Evolutionary conservation across 2,888 invertebrate species (phyloP).

Genomic region (Eulithis prunata): DNA sequence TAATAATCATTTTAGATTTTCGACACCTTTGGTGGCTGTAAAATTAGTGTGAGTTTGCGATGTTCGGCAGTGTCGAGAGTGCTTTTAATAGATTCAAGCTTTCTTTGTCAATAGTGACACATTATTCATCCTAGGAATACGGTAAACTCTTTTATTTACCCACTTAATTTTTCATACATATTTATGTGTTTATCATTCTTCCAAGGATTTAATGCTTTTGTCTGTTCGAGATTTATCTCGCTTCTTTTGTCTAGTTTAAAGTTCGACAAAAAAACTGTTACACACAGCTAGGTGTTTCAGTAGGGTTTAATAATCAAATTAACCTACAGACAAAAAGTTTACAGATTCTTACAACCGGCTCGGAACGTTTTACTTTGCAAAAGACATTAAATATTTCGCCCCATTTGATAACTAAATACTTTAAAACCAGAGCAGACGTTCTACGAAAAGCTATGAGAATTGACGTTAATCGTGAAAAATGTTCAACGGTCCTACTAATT

Average conservation of each 20-base stretch:
- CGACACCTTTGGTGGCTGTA: slow-evolving; percentile 66
- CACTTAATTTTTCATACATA: not conserved
- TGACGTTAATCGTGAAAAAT: slow-evolving; percentile 61
- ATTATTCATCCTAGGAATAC: slow-evolving; percentile 11
- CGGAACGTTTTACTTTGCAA: not conserved
- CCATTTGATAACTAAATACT: slow-evolving; percentile 24
- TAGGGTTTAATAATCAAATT: too few species aligned
- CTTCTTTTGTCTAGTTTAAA: too few species aligned
- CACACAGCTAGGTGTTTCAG: too few species aligned
- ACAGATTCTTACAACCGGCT: too few species aligned
- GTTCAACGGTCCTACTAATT: slow-evolving; percentile 59
- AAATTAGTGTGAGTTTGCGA: slow-evolving; percentile 71
- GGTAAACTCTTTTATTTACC: slow-evolving; percentile 1
- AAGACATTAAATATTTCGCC: slow-evolving; percentile 1
- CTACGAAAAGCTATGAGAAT: slow-evolving; percentile 45
- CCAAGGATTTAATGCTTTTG: too few species aligned
- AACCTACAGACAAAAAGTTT: too few species aligned
- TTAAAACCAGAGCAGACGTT: slow-evolving; percentile 34
- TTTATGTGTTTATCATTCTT: too few species aligned
- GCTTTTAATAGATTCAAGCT: slow-evolving; percentile 44
- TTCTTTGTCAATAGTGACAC: slow-evolving; percentile 55
- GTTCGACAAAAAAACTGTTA: too few species aligned
- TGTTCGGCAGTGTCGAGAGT: slow-evolving; percentile 58
- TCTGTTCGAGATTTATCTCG: too few species aligned
- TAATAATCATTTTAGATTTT: slow-evolving; percentile 8